Percentiles rank a stretch among this genome's conserved stretches.
These are phyloP conservation scores for Brachypteracias leptosomus DNA, from an alignment of 2,113 vertebrate genomes.

Conservation along the genomic window DNA sequence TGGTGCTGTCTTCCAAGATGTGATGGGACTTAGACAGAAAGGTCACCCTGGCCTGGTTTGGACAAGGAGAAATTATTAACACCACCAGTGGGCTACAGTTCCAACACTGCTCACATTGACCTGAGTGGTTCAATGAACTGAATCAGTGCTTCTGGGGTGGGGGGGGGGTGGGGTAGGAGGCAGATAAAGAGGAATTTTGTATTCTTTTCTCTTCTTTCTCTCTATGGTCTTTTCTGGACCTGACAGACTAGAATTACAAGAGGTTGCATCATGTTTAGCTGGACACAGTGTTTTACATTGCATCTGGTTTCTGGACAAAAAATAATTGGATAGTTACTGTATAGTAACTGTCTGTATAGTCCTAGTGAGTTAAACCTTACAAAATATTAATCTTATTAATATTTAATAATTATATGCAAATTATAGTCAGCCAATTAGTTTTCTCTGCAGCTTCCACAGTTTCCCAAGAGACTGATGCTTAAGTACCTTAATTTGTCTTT, in stretches of 20 bases:
- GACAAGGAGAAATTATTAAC: not conserved
- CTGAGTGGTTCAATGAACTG: not conserved
- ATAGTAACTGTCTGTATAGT: too few relatives aligned
- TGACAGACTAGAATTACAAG: not conserved
- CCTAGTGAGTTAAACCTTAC: not conserved
- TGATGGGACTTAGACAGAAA: not conserved
- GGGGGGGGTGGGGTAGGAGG: not conserved
- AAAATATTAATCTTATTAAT: constrained; percentile 4
- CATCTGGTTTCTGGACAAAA: not conserved
- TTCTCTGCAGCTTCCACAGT: constrained; percentile 5
- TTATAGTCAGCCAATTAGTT: not conserved
- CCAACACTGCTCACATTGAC: not conserved
- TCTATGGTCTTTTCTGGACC: not conserved
- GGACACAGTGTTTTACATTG: not conserved
- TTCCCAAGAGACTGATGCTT: not conserved
- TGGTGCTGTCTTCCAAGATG: not conserved
- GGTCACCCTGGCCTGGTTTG: not conserved
- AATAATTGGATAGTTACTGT: not conserved
- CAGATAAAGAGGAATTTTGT: not conserved
- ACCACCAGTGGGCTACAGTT: not conserved
- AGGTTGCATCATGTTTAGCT: not conserved
- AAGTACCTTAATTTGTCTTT: constrained; percentile 32
- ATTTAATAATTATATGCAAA: constrained; percentile 29
- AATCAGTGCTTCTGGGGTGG: not conserved
- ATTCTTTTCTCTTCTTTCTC: not conserved